Evolutionary conservation across 2,888 invertebrate species (phyloP).

Genomic region (Megamerina dolium): DNA sequence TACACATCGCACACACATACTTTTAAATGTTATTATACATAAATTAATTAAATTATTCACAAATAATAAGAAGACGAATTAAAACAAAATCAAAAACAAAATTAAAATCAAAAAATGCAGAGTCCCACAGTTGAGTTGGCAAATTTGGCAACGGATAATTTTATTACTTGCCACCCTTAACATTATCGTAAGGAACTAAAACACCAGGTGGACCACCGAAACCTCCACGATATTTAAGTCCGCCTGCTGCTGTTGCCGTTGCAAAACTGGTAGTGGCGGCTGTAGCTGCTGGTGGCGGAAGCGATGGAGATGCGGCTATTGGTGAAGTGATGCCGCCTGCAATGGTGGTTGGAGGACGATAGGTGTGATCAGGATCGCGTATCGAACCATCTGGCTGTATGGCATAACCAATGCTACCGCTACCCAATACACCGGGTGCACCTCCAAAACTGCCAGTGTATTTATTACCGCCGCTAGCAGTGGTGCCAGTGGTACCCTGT

Average conservation of each 20-base stretch:
- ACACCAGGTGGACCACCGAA: constrained; percentile 48
- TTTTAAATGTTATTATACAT: no score
- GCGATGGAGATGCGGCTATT: not conserved
- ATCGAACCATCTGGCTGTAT: constrained; percentile 25
- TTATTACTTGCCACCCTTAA: constrained; percentile 24
- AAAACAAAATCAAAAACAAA: no score
- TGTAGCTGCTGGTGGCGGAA: not conserved
- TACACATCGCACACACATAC: no score
- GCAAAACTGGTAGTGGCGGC: constrained; percentile 4
- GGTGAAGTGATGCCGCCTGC: not conserved
- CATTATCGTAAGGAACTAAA: constrained; percentile 43
- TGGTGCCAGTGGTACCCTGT: not conserved
- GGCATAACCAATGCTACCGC: constrained; percentile 26
- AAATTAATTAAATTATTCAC: no score
- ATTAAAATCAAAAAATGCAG: no score
- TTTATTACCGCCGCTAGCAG: constrained; percentile 20
- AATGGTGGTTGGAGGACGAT: constrained; percentile 10
- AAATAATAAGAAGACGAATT: no score
- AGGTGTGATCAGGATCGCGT: constrained; percentile 21
- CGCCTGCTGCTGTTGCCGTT: constrained; percentile 4
- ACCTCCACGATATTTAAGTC: constrained; percentile 30
- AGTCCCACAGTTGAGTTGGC: no score
- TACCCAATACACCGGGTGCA: constrained; percentile 28
- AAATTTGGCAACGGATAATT: no score
- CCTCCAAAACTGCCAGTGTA: constrained; percentile 45